These are phyloP conservation scores for Jaculus jaculus DNA, from an alignment of 2,113 vertebrate species.

Conservation along the genomic window DNA sequence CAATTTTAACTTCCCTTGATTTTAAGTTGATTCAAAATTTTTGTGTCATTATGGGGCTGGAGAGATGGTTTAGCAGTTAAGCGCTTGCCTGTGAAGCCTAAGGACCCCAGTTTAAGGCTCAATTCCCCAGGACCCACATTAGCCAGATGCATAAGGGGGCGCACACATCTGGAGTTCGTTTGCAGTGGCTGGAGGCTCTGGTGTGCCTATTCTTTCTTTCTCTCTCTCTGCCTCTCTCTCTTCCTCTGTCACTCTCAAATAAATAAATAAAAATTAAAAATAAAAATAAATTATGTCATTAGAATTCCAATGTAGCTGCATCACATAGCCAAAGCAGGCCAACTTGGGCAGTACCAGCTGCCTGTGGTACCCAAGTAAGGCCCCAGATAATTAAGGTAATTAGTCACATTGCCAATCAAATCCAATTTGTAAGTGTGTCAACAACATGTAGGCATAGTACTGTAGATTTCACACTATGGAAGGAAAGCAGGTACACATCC, in stretches of 20 bases:
- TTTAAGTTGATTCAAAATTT: neutral
- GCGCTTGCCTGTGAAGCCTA: too few species aligned
- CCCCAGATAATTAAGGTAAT: neutral
- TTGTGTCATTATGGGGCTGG: too few species aligned
- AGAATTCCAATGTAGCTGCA: neutral
- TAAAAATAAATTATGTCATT: neutral
- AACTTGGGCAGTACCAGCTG: neutral
- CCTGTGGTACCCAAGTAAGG: neutral
- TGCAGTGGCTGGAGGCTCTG: too few species aligned
- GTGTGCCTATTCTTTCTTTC: too few species aligned
- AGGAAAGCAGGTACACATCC: neutral
- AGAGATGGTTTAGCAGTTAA: too few species aligned
- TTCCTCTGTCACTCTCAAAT: too few species aligned
- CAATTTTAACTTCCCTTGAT: neutral
- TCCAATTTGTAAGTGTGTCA: neutral
- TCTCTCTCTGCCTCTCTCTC: too few species aligned
- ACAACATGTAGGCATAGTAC: fast-evolving
- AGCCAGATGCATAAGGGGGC: too few species aligned
- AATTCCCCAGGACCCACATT: too few species aligned
- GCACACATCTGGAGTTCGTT: too few species aligned
- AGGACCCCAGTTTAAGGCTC: too few species aligned
- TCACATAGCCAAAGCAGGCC: neutral
- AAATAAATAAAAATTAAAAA: too few species aligned
- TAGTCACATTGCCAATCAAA: neutral
- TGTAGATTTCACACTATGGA: neutral